A percentile compares a stretch with the other conserved stretches of the same genome.
phyloP scores from a whole-genome alignment of 2,113 vertebrate species.

The Eolophus roseicapilla region DNA sequence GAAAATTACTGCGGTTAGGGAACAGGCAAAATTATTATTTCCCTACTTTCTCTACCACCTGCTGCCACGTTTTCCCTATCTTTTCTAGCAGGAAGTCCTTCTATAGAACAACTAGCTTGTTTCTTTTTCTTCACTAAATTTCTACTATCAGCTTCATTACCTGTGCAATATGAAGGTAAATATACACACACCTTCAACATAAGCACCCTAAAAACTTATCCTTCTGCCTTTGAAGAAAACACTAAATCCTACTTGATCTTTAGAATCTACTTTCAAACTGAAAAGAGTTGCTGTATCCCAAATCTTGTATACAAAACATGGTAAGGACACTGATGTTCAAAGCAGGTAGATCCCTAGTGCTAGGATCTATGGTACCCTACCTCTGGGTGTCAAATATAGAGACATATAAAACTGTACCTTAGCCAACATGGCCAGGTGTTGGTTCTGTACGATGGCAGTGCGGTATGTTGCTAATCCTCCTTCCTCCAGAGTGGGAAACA shows the following conservation, averaged over 20 bases:
- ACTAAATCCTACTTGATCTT: background rate
- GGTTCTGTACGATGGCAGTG: slow-evolving; percentile 98
- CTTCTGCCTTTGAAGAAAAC: background rate
- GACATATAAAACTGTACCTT: slow-evolving; percentile 78
- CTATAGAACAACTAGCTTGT: background rate
- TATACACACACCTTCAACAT: background rate
- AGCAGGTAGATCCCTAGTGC: background rate
- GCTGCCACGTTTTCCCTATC: background rate
- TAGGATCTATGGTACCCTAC: background rate
- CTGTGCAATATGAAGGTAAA: background rate
- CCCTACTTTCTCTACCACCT: background rate
- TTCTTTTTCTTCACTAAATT: background rate
- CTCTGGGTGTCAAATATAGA: background rate
- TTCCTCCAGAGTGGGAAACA: slow-evolving; percentile 95
- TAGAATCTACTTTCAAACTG: background rate
- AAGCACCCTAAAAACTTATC: background rate
- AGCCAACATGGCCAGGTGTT: slow-evolving; percentile 96
- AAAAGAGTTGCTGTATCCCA: background rate
- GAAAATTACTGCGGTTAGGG: background rate
- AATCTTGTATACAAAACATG: background rate
- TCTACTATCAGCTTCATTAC: background rate
- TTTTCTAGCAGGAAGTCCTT: background rate
- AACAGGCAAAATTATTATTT: rapidly evolving
- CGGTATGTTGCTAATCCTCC: slow-evolving; percentile 96
- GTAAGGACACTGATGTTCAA: background rate